A percentile compares a stretch with the other conserved stretches of the same genome.
Conservation (phyloP, 2,113 vertebrate genomes). For the Calidris pygmaea region DNA sequence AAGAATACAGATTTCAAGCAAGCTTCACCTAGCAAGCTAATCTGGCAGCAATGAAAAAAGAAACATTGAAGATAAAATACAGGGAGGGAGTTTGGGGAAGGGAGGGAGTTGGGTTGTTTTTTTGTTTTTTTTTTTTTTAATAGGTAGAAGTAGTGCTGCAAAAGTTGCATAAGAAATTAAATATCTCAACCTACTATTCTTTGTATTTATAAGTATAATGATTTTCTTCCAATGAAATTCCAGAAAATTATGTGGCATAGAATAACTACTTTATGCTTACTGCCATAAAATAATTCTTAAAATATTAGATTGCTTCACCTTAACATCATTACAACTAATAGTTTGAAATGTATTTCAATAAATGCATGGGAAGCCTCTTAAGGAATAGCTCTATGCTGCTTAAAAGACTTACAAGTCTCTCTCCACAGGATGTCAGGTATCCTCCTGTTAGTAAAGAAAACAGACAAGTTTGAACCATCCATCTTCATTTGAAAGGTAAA, state of each 20-base stretch:
- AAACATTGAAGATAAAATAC: background rate
- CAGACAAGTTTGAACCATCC: background rate
- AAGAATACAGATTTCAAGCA: background rate
- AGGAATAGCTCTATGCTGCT: background rate
- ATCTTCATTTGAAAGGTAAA: background rate
- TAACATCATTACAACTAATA: background rate
- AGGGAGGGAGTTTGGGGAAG: background rate
- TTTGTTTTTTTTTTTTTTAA: background rate
- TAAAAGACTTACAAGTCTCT: background rate
- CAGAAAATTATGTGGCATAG: background rate
- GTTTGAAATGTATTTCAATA: background rate
- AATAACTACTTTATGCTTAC: background rate
- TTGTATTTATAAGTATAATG: background rate
- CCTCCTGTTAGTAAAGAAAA: slow-evolving; percentile 1
- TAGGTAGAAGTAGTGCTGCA: background rate
- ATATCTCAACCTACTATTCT: background rate
- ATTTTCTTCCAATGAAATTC: background rate
- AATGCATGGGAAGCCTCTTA: background rate
- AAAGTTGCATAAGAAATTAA: background rate
- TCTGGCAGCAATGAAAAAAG: background rate
- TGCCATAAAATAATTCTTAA: background rate
- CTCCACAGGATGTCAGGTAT: background rate
- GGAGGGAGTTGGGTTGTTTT: no score
- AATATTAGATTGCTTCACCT: background rate
- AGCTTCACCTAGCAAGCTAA: background rate